Percentiles rank a stretch among this genome's conserved stretches.
These are phyloP conservation scores for Chaetorhynchus papuensis DNA, from an alignment of 2,113 vertebrate genomes.

Conservation along the genomic window DNA sequence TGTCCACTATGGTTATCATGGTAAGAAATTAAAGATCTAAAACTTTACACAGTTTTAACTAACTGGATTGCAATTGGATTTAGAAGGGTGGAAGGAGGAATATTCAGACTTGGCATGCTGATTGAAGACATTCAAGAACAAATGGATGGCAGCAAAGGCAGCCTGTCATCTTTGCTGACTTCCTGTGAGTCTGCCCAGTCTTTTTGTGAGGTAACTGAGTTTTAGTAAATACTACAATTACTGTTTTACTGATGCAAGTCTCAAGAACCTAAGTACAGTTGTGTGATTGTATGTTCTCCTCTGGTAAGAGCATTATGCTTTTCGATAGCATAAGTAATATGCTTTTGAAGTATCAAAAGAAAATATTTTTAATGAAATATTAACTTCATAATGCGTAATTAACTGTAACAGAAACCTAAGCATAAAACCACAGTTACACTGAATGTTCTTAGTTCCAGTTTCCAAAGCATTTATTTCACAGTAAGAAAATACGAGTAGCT, in stretches of 20 bases:
- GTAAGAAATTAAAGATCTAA: not conserved
- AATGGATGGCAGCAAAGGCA: constrained; percentile 65
- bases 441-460: not conserved
- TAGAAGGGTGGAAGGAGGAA: constrained; percentile 84
- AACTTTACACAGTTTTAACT: not conserved
- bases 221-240: not conserved
- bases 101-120: constrained; percentile 83
- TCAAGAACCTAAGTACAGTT: not conserved
- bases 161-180: constrained; percentile 11
- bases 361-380: not conserved
- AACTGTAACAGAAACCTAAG: not conserved
- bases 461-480: not conserved
- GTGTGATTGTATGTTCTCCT: not conserved
- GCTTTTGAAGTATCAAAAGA: no score
- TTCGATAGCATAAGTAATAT: not conserved
- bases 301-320: not conserved
- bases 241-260: not conserved
- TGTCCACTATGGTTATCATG: not conserved
- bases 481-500: not conserved
- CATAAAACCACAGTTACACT: not conserved
- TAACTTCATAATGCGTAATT: not conserved
- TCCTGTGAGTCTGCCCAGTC: not conserved
- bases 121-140: constrained; percentile 84
- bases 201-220: constrained; percentile 74
- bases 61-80: constrained; percentile 24